A percentile compares a stretch with the other conserved stretches of the same genome.
Conservation (phyloP, 2,113 vertebrate genomes). For the Pardalotus punctatus region DNA sequence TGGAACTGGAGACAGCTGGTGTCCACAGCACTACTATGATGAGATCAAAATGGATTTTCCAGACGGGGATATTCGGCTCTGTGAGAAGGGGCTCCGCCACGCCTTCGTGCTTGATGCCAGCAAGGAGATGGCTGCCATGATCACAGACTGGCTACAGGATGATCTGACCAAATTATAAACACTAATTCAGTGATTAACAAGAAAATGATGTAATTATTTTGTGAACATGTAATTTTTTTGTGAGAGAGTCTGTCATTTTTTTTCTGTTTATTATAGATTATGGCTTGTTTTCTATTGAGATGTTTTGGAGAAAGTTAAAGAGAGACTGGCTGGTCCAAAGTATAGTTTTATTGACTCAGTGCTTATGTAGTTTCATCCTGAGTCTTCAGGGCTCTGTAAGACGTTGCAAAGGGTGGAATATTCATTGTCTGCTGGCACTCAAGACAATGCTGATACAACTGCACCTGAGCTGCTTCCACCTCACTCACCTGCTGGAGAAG, state of each 20-base stretch:
- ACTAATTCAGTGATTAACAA: neutral
- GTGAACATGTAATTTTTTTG: neutral
- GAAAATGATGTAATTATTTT: conserved; percentile 1
- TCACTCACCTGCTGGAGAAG: neutral
- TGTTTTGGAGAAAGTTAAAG: neutral
- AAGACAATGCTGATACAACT: neutral
- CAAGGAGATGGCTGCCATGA: conserved; percentile 82
- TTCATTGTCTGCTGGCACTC: neutral
- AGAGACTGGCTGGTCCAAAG: conserved; percentile 44
- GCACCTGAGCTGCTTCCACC: neutral
- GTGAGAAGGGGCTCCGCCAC: conserved; percentile 84
- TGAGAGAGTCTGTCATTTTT: conserved; percentile 5
- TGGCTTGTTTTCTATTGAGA: conserved; percentile 34
- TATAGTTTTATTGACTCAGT: conserved; percentile 18
- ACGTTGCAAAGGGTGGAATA: neutral
- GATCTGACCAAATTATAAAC: conserved; percentile 72
- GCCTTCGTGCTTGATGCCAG: conserved; percentile 84
- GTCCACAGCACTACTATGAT: conserved; percentile 85
- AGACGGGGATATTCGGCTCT: conserved; percentile 84
- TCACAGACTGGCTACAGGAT: conserved; percentile 79
- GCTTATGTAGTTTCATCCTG: neutral
- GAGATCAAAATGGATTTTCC: conserved; percentile 91
- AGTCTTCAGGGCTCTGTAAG: neutral
- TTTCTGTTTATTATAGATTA: neutral
- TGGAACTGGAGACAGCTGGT: conserved; percentile 86